Conservation (phyloP, 1,140 invertebrate genomes). For the Drepana arcuata region DNA sequence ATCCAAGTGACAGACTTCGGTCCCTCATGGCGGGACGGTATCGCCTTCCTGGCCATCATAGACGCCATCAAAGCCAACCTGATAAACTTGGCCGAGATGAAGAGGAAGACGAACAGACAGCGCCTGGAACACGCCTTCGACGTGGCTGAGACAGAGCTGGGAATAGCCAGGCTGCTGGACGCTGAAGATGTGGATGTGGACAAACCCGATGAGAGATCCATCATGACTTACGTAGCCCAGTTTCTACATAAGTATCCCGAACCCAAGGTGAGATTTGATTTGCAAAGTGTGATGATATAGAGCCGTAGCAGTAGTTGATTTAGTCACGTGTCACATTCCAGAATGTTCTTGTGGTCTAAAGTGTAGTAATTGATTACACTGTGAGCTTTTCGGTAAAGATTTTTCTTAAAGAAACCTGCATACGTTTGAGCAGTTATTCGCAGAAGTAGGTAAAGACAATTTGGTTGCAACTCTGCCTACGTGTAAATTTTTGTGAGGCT, state of each 20-base stretch:
- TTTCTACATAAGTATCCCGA: slow-evolving; percentile 97
- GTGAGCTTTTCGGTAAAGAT: no score
- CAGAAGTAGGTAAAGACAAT: no score
- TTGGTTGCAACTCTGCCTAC: no score
- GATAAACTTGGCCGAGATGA: slow-evolving; percentile 88
- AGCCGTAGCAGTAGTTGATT: no score
- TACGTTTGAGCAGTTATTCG: no score
- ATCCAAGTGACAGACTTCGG: slow-evolving; percentile 96
- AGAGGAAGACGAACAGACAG: slow-evolving; percentile 82
- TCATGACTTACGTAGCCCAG: slow-evolving; percentile 99
- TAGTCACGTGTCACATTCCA: no score
- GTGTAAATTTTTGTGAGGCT: no score
- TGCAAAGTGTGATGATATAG: no score
- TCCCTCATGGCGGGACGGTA: slow-evolving; percentile 96
- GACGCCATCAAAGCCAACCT: slow-evolving; percentile 95
- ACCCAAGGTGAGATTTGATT: slow-evolving; percentile 72
- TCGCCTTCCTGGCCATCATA: slow-evolving; percentile 96
- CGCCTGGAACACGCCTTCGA: slow-evolving; percentile 95
- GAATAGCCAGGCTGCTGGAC: slow-evolving; percentile 93
- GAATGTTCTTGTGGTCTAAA: no score
- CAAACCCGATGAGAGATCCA: slow-evolving; percentile 97
- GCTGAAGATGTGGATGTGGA: slow-evolving; percentile 98
- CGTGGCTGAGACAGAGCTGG: slow-evolving; percentile 92
- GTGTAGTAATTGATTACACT: no score
- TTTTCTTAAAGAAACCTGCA: no score